phyloP scores from a whole-genome alignment of 2,797 vertebrate genomes.

The Neolamprologus multifasciatus region DNA sequence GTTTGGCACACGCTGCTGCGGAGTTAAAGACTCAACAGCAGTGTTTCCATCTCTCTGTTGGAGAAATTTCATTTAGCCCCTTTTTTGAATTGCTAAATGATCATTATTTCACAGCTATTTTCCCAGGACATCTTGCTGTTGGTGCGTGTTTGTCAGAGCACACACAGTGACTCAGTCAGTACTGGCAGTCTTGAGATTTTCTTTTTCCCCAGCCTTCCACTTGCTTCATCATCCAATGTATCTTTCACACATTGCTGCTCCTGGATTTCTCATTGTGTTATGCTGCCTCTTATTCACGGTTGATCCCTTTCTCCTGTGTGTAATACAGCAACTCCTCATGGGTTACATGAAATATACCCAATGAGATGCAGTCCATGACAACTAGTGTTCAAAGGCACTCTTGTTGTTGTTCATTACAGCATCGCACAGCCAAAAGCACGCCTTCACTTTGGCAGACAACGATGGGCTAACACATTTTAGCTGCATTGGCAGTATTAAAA shows the following conservation, averaged over 20 bases:
- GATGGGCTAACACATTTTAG: background rate
- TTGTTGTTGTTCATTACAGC: slow-evolving; percentile 5
- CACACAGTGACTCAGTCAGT: slow-evolving; percentile 13
- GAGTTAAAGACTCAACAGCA: background rate
- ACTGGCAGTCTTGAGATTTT: background rate
- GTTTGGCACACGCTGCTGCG: background rate
- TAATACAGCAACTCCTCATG: background rate
- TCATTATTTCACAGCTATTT: slow-evolving; percentile 20
- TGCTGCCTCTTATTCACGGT: slow-evolving; percentile 35
- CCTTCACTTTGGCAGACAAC: slow-evolving; percentile 10
- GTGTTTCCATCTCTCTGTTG: background rate
- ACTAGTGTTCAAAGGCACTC: background rate
- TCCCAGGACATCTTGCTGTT: background rate
- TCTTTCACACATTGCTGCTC: slow-evolving; percentile 27
- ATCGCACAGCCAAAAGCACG: slow-evolving; percentile 11
- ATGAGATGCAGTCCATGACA: background rate
- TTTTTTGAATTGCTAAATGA: slow-evolving; percentile 6
- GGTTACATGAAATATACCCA: background rate
- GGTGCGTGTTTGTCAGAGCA: background rate
- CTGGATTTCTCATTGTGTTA: slow-evolving; percentile 27
- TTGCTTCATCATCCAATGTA: slow-evolving; percentile 25
- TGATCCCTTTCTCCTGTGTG: background rate
- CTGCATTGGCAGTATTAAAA: slow-evolving; percentile 13
- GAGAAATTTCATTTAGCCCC: background rate
- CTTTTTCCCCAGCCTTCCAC: background rate